A percentile compares a stretch with the other conserved stretches of the same genome.
These are phyloP conservation scores for Cercopithecus mitis DNA, from an alignment of 2,797 vertebrate genomes.

Conservation along the genomic window DNA sequence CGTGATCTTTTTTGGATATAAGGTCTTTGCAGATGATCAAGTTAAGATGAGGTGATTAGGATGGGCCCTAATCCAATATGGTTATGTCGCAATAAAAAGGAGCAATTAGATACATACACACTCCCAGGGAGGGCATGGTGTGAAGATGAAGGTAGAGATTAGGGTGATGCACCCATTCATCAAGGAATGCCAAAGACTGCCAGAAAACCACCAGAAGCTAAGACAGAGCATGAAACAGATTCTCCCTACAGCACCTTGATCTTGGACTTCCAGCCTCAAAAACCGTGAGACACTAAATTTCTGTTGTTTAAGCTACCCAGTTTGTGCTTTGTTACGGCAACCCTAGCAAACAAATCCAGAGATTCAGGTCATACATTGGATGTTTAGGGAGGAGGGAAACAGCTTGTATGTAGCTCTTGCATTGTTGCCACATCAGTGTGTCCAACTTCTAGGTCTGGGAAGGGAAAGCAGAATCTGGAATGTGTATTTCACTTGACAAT, in stretches of 20 bases:
- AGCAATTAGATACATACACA: background rate
- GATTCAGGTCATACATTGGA: too few relatives aligned
- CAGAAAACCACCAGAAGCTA: background rate
- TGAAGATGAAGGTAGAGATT: background rate
- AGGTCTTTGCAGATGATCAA: background rate
- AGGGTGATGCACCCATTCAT: background rate
- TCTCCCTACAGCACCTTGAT: background rate
- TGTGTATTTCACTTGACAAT: background rate
- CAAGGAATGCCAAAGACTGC: background rate
- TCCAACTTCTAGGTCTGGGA: background rate
- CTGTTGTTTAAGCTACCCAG: background rate
- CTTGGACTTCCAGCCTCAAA: background rate
- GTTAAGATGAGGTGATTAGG: background rate
- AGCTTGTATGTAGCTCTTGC: background rate
- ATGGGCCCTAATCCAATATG: background rate
- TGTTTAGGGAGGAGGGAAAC: too few relatives aligned
- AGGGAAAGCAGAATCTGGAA: background rate
- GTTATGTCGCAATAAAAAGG: background rate
- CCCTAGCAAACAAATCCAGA: background rate
- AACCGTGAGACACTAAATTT: background rate
- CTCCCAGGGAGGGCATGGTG: background rate
- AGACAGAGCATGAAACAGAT: too few relatives aligned
- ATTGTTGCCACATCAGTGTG: fast-evolving
- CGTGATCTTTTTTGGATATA: background rate
- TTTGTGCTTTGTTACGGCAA: background rate